Evolutionary conservation across 1,140 invertebrate genomes (phyloP).

Genomic region (Goniozus legneri): DNA sequence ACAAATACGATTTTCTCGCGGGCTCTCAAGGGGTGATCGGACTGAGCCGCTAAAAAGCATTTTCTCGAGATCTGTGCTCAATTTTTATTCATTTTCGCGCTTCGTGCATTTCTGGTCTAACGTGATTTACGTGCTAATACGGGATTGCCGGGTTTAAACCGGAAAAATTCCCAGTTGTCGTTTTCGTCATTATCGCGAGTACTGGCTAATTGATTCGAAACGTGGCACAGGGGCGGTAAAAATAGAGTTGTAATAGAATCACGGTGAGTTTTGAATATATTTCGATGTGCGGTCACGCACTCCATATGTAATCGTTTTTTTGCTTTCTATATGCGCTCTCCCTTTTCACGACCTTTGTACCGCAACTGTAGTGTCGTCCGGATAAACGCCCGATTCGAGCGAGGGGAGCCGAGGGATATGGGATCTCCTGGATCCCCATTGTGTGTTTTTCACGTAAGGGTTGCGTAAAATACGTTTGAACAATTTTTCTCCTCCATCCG

Average conservation of each 20-base stretch:
- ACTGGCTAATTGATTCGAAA: too few species aligned
- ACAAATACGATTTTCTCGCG: conserved; percentile 37
- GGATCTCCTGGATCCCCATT: conserved; percentile 14
- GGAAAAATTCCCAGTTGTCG: too few species aligned
- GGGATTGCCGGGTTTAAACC: too few species aligned
- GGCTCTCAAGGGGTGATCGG: conserved; percentile 11
- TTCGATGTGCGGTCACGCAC: conserved; percentile 3
- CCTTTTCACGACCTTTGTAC: conserved; percentile 11
- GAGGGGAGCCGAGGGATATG: neutral
- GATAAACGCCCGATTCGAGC: conserved; percentile 6
- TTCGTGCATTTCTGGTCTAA: too few species aligned
- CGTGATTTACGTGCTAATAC: too few species aligned
- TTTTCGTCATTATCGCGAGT: too few species aligned
- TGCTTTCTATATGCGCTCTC: conserved; percentile 10
- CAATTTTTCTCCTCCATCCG: conserved; percentile 19
- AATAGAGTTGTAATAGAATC: too few species aligned
- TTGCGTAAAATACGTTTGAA: conserved; percentile 30
- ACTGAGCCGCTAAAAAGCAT: conserved; percentile 14
- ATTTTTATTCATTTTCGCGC: conserved; percentile 23
- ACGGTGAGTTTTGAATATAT: too few species aligned
- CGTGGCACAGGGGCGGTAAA: too few species aligned
- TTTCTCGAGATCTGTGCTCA: conserved; percentile 24
- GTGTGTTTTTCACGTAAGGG: conserved; percentile 23
- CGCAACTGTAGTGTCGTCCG: conserved; percentile 17
- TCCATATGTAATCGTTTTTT: neutral